A percentile compares a stretch with the other conserved stretches of the same genome.
These are phyloP conservation scores for Pentamera pediparva DNA, from an alignment of 53 echinoderm and acorn worm species.

Conservation along the genomic window DNA sequence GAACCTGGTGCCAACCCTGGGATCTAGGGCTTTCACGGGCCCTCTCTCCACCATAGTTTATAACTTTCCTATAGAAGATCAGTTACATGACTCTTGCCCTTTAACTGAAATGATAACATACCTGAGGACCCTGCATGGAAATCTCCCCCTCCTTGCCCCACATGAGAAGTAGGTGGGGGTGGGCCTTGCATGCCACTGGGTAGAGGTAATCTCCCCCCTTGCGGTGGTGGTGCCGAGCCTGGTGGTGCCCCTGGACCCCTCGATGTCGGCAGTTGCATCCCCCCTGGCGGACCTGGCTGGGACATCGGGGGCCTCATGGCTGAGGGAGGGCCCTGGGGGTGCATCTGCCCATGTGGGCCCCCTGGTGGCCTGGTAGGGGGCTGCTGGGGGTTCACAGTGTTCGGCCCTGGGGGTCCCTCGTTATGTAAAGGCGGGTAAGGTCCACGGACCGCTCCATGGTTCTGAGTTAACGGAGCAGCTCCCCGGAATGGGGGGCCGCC, in stretches of 20 bases:
- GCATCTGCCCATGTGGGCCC: not conserved
- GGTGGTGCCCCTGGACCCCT: constrained; percentile 47
- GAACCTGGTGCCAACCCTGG: too few species aligned
- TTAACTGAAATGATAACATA: too few species aligned
- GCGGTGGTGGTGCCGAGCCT: constrained; percentile 30
- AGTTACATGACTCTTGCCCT: too few species aligned
- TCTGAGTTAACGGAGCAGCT: not conserved
- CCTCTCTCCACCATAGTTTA: too few species aligned
- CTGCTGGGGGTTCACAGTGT: not conserved
- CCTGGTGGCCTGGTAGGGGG: not conserved
- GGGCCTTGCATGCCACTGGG: constrained; percentile 1
- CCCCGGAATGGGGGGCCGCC: not conserved
- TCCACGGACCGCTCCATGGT: not conserved
- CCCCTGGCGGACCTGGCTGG: not conserved
- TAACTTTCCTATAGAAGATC: not conserved
- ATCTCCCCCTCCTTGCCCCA: constrained; percentile 29
- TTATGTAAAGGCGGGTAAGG: not conserved
- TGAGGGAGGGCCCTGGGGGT: not conserved
- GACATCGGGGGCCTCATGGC: not conserved
- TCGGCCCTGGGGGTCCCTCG: not conserved
- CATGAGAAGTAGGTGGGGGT: not conserved
- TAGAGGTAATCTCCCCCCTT: constrained; percentile 21
- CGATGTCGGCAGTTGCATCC: not conserved
- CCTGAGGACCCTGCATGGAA: constrained; percentile 32
- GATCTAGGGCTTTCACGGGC: too few species aligned